Evolutionary conservation across 2,113 vertebrate species (phyloP), one percentile per base, ranked within the genome.

Genomic region (Ophthalmotilapia sp.): DNA sequence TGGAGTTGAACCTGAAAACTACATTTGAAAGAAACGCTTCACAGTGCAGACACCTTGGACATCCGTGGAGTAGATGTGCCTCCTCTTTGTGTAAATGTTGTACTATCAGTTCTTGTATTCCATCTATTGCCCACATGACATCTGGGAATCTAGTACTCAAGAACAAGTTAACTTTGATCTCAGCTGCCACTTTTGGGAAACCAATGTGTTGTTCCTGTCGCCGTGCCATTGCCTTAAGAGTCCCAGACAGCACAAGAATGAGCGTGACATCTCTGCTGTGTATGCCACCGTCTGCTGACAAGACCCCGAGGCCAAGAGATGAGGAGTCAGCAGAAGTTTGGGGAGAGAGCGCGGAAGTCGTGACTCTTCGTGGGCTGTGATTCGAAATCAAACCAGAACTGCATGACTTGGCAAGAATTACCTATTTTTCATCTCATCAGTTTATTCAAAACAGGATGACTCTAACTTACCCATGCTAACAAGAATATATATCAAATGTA

Each of bases 161-260:
- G 82, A 90, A 80, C 83, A 54, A 92, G 90, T 91, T 86, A 86
- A 75, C 91, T 91, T 89, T 91, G 89, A 91, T 92, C 92, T 73
- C 47, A 26, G 54, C 81, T 89, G 85, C 84, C 12, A 47, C 85
- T 83, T 77, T 85, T 86, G 90, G 82, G 55, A 84, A 84, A 40
- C 73, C 70, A 19, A 21, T 86, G 89, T 81, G 85, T 84, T 55
- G 58, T 38, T 85, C 42, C 82, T 36, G 89, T 91, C 45, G 56
- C 80, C 6, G n/a, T 49, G 82, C 82, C 6, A 21, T 47, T 80
- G 86, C 87, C 87, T 79, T 70, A 90, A 91, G 90, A 88, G 51
- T 19, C 82, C 86, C 86, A 82, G 92, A 90, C 92, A 89, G 86
- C 58, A 68, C 15, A 62, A 38, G 85, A 89, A 86, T 49, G 86